These are phyloP conservation scores for Pogonus chalceus DNA, from an alignment of 1,140 invertebrate genomes.

Conservation along the genomic window DNA sequence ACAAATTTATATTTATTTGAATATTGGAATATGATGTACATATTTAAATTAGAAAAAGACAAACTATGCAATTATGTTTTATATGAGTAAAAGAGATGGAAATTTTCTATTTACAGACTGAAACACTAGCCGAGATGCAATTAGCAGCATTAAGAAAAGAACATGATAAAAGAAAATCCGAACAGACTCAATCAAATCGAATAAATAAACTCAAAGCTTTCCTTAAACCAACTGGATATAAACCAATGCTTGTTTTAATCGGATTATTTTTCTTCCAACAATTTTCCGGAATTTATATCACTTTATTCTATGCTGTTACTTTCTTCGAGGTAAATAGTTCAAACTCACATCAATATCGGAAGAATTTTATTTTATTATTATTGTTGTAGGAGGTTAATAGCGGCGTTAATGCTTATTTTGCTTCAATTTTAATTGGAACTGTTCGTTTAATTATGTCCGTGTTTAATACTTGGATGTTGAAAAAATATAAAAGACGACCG, in stretches of 20 bases:
- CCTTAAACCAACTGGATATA: conserved; percentile 45
- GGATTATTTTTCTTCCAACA: conserved; percentile 51
- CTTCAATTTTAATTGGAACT: conserved; percentile 50
- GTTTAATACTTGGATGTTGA: conserved; percentile 42
- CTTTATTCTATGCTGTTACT: conserved; percentile 59
- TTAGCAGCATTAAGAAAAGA: conserved; percentile 33
- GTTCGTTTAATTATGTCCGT: conserved; percentile 52
- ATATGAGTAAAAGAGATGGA: no score
- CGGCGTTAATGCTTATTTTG: conserved; percentile 38
- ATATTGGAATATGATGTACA: no score
- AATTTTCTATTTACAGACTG: conserved; percentile 9
- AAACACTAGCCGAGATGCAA: conserved; percentile 31
- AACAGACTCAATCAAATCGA: conserved; percentile 13
- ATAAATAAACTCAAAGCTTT: conserved; percentile 34
- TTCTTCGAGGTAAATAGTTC: conserved; percentile 40
- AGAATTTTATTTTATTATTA: background rate
- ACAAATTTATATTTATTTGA: no score
- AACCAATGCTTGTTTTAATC: conserved; percentile 46
- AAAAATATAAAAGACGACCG: conserved; percentile 39
- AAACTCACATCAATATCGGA: background rate
- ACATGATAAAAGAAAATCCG: conserved; percentile 33
- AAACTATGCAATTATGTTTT: no score
- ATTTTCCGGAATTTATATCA: conserved; percentile 53
- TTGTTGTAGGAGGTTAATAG: conserved; percentile 38
- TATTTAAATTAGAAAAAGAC: no score